Evolutionary conservation across 2,797 vertebrate species (phyloP).

Genomic region (Spondyliosoma cantharus): DNA sequence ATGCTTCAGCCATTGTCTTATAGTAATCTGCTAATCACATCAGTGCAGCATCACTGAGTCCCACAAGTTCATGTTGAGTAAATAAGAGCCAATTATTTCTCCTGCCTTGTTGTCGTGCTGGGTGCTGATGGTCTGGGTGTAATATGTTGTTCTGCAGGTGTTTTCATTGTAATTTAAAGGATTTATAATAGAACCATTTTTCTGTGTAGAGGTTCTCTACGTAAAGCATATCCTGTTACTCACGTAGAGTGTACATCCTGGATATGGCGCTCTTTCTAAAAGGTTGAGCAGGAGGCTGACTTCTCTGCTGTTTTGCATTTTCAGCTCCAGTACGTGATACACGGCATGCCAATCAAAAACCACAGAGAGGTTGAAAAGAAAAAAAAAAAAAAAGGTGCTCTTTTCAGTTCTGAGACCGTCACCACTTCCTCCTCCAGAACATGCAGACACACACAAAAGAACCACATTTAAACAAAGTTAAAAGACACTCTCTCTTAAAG

Average conservation of each 20-base stretch:
- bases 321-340: background rate
- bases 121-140: constrained; percentile 6
- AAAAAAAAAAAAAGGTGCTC: constrained; percentile 8
- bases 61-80: constrained; percentile 68
- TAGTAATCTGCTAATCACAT: constrained; percentile 82
- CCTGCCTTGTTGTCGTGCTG: constrained; percentile 20
- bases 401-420: constrained; percentile 20
- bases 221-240: constrained; percentile 29
- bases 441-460: background rate
- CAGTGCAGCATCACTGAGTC: constrained; percentile 76
- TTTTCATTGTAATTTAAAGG: constrained; percentile 1
- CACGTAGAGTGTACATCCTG: background rate
- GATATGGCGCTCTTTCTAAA: background rate
- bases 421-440: constrained; percentile 55
- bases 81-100: constrained; percentile 69
- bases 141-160: constrained; percentile 19
- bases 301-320: background rate
- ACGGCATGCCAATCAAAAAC: constrained; percentile 42
- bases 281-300: background rate
- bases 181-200: constrained; percentile 2
- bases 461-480: constrained; percentile 37
- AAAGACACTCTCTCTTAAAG: background rate
- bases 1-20: constrained; percentile 66
- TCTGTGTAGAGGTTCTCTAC: constrained; percentile 5
- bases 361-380: constrained; percentile 35